Evolutionary conservation across 1,140 invertebrate genomes (phyloP), one percentile per base, ranked within the genome.

Genomic region (Neuroterus valhalla): DNA sequence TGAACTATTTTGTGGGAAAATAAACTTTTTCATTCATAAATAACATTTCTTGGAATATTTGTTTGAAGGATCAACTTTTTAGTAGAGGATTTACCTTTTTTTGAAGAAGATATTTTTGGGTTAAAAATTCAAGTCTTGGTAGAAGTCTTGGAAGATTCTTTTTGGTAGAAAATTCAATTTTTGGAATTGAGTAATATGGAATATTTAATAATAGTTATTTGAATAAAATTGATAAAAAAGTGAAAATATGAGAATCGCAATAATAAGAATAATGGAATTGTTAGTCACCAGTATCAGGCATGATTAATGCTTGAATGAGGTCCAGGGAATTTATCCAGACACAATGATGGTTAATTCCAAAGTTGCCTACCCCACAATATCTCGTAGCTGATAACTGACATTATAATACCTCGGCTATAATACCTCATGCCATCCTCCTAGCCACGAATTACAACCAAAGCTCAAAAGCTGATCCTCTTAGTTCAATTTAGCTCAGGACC

Each of bases 371-470:
- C 55, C 21, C 31, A 26, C 55, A 62, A 62, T 62, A 62, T 62
- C 55, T 31, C 31, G 55, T 26, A 62, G 10, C 55, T 62, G 55
- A 62, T 62, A 62, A 62, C 55, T 62, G 55, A 31, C 55, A 62
- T 62, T 62, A 31, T 26, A 62, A 62, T 62, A 62, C 52, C 31
- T 31, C 31, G 31, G 31, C 31, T 31, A 31, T 62, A 62, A 62
- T 62, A 15, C 55, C 55, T 31, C 55, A 62, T 38, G 26, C 23
- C n/a, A 62, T 62, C 31, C 26, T 62, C 55, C 55, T 62, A 31
- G 55, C 55, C 55, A 62, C 23, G 55, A 62, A 62, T 62, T 62
- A 62, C 55, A 26, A 62, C n/a, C 55, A 62, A 62, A 62, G 55
- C 31, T 62, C 31, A 23, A 62, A 62, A 62, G 55, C 31, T 62